Conservation (phyloP, 2,113 vertebrate genomes). For the Ceyx cyanopectus region DNA sequence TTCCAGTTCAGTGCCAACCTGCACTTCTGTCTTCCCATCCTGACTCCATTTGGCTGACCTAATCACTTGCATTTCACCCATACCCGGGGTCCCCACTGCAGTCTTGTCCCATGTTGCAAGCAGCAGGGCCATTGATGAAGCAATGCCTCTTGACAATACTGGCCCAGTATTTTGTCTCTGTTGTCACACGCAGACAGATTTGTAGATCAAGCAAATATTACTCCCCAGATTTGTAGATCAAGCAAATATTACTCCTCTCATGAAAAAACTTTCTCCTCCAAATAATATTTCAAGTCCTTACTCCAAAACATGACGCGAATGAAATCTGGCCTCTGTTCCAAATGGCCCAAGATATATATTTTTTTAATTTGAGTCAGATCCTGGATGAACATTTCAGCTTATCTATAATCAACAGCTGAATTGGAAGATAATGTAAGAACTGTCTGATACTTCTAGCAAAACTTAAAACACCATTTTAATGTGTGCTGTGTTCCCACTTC, state of each 20-base stretch:
- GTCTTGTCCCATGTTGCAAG: background rate
- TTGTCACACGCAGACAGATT: background rate
- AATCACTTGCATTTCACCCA: background rate
- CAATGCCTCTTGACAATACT: background rate
- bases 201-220: background rate
- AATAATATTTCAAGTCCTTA: background rate
- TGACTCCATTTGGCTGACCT: background rate
- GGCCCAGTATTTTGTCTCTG: background rate
- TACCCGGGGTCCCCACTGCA: background rate
- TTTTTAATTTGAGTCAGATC: background rate
- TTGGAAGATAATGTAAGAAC: background rate
- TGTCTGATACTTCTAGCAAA: background rate
- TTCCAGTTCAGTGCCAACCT: background rate
- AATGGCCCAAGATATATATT: background rate
- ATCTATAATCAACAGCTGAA: background rate
- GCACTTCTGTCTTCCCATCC: background rate
- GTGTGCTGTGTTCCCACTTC: background rate
- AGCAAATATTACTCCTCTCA: background rate
- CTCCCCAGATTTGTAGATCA: background rate
- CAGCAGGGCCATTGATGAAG: fast-evolving
- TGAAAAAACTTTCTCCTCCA: background rate
- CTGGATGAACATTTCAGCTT: background rate
- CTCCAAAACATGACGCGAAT: background rate
- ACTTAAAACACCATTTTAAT: background rate
- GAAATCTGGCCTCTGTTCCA: background rate